phyloP scores from a whole-genome alignment of 1,140 invertebrate genomes.

The Samia ricini region DNA sequence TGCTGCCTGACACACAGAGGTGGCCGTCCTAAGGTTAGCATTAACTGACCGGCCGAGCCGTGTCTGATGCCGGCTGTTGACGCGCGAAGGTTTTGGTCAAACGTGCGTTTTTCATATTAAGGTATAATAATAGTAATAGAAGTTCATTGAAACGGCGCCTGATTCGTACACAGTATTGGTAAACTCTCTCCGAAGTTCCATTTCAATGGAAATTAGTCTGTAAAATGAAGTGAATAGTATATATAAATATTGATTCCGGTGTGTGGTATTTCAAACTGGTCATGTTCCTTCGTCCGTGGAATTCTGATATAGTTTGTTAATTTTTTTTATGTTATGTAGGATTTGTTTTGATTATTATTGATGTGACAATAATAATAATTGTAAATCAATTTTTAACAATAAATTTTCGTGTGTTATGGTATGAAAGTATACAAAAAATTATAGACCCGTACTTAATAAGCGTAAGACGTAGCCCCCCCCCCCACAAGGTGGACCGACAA shows the following conservation, averaged over 20 bases:
- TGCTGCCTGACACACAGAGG: conserved; percentile 75
- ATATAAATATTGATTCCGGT: not conserved
- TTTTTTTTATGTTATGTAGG: not conserved
- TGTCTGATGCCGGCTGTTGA: conserved; percentile 65
- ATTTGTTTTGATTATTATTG: not conserved
- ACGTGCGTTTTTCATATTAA: conserved; percentile 32
- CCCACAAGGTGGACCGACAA: too few relatives aligned
- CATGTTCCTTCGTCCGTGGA: not conserved
- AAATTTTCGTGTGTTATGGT: too few relatives aligned
- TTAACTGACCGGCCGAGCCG: conserved; percentile 73
- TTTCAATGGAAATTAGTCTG: not conserved
- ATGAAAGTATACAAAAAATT: too few relatives aligned
- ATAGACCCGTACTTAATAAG: too few relatives aligned
- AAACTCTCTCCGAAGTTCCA: not conserved
- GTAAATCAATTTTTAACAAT: too few relatives aligned
- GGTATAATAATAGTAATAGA: conserved; percentile 4
- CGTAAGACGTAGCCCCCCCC: too few relatives aligned
- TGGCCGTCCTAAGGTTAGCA: conserved; percentile 72
- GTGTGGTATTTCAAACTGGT: not conserved
- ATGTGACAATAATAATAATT: not conserved
- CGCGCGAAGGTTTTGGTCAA: conserved; percentile 58
- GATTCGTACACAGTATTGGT: not conserved
- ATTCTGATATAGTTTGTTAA: not conserved
- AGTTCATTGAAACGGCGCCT: conserved; percentile 8
- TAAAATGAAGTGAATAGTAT: not conserved